Base-by-base conservation (phyloP, 2,797 vertebrate genomes). In the Paramormyrops hopkinsi region DNA sequence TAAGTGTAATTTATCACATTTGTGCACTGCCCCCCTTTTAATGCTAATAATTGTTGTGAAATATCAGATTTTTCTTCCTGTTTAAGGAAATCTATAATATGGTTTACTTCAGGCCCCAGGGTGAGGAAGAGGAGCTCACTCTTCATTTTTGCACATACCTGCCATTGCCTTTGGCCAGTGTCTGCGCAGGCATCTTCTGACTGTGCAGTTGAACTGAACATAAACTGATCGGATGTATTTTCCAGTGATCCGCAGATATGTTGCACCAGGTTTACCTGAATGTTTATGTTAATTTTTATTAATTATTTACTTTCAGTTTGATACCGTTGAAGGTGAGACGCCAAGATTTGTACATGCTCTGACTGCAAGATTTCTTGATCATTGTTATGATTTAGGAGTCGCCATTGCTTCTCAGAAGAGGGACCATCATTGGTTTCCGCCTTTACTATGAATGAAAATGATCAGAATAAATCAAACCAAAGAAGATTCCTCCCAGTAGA, bases 1-100 rank as follows among this genome's bases (percentile, higher is more conserved):
- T 96, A 93, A 92, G 92, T 92, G 92, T 96, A 95, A 96, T 96
- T 96, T 95, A 96, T 95, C 93, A 88, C 90, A 93, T 93, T 93
- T 93, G 92, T 93, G 93, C 92, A 91, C 95, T 94, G 93, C 0
- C 94, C 94, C 73, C 41, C 37, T 62, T 90, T 89, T 90, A 90
- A 92, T 91, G 86, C 89, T 90, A 44, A 69, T 87, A 91, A 90
- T 54, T 89, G 82, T 44, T 9, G 8, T 3, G 83, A 65, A 65
- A 65, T 25, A 65, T 25, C 59, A 29, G 54, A 76, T 54, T 46
- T 44, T 46, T 46, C 76, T 44, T 82, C 33, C 37, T 82, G 11
- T 82, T 82, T 82, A n/a, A 79, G 33, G 37, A 79, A 44, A 82
- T 82, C 76, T 82, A 46, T 46, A 82, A 46, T 44, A 82, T 44